Conservation (phyloP, 1,140 invertebrate species). For the Drosophila ficusphila region DNA sequence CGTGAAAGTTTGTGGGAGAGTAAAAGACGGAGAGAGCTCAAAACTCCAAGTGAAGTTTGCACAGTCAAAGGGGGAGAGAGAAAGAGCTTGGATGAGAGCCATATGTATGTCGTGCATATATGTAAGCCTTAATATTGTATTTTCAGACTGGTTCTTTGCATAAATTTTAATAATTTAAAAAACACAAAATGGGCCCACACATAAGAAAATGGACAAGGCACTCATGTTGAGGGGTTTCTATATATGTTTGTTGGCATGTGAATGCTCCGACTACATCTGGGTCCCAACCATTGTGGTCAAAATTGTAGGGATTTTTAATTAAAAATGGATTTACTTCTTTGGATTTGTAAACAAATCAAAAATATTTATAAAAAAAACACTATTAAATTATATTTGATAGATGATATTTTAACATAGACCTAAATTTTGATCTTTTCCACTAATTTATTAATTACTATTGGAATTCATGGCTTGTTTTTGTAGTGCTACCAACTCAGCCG, state of each 20-base stretch:
- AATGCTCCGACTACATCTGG: constrained; percentile 7
- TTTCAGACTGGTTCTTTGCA: constrained; percentile 47
- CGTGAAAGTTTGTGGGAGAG: neutral
- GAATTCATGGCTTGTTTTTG: too few relatives aligned
- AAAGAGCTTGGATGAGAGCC: neutral
- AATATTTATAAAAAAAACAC: too few relatives aligned
- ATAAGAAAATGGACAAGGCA: neutral
- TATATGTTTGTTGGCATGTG: constrained; percentile 4
- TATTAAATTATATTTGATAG: neutral
- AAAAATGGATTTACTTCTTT: too few relatives aligned
- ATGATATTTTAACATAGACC: too few relatives aligned
- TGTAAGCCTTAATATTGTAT: neutral
- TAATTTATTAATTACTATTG: too few relatives aligned
- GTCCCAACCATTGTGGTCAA: neutral
- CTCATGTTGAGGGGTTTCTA: constrained; percentile 4
- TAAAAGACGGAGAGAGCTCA: neutral
- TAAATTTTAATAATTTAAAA: constrained; percentile 48
- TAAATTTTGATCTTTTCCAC: too few relatives aligned
- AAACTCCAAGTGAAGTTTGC: constrained; percentile 8
- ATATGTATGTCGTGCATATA: constrained; percentile 3
- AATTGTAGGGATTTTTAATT: neutral
- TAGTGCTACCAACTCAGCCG: too few relatives aligned
- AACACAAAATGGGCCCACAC: constrained; percentile 20
- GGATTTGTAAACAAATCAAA: too few relatives aligned
- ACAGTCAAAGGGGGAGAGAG: neutral